Percentiles rank a stretch among this genome's conserved stretches.
Conservation (phyloP, 2,888 invertebrate species). For the Colletes collaris region DNA sequence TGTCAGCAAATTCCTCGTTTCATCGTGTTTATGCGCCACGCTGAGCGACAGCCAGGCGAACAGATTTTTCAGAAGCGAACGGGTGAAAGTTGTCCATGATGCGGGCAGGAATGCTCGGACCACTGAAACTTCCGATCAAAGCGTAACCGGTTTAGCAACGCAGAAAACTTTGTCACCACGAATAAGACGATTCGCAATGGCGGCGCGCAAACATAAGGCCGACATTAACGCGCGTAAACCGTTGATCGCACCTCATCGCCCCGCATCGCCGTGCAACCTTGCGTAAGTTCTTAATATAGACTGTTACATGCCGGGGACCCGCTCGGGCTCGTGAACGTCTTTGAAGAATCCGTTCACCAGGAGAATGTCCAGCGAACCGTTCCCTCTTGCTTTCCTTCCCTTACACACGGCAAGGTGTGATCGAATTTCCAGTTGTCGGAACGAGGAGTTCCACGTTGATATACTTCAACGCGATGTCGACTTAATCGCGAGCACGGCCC, state of each 20-base stretch:
- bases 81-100: constrained; percentile 28
- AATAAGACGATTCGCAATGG: constrained; percentile 18
- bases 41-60: not conserved
- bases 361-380: constrained; percentile 46
- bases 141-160: constrained; percentile 44
- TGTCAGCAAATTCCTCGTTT: no score
- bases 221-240: constrained; percentile 42
- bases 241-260: constrained; percentile 59
- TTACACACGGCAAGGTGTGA: constrained; percentile 52
- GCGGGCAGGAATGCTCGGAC: constrained; percentile 22
- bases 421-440: constrained; percentile 67
- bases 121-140: constrained; percentile 37
- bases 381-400: constrained; percentile 15
- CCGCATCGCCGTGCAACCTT: constrained; percentile 53
- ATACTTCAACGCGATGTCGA: constrained; percentile 51
- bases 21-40: not conserved
- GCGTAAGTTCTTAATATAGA: constrained; percentile 47
- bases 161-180: constrained; percentile 28
- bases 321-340: constrained; percentile 21
- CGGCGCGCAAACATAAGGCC: constrained; percentile 12
- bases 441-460: constrained; percentile 61
- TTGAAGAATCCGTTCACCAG: constrained; percentile 49
- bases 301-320: constrained; percentile 21
- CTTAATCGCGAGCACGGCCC: constrained; percentile 51
- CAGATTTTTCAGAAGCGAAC: constrained; percentile 17